A percentile compares a stretch with the other conserved stretches of the same genome.
These are phyloP conservation scores for Microtus richardsoni DNA, from an alignment of 2,113 vertebrate species.

Conservation along the genomic window DNA sequence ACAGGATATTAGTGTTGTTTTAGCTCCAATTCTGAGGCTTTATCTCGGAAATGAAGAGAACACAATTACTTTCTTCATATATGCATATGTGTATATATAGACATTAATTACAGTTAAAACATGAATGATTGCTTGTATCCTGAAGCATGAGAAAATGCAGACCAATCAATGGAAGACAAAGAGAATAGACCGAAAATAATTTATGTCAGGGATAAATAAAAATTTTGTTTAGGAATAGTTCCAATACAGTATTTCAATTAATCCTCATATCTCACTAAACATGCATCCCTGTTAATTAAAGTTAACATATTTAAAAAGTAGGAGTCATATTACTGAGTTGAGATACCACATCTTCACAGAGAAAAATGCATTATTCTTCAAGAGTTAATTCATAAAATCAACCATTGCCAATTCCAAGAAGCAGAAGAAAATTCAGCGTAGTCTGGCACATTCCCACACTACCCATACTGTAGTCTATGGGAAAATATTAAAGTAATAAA, in stretches of 20 bases:
- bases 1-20: constrained; percentile 15
- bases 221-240: constrained; percentile 57
- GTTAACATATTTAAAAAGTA: constrained; percentile 46
- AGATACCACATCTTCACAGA: constrained; percentile 11
- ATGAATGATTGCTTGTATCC: constrained; percentile 45
- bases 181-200: constrained; percentile 22
- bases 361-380: constrained; percentile 53
- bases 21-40: constrained; percentile 36
- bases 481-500: constrained; percentile 70
- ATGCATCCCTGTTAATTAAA: constrained; percentile 52
- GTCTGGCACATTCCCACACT: neutral
- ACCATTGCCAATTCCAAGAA: constrained; percentile 24
- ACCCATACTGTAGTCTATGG: neutral
- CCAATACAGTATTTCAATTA: constrained; percentile 53
- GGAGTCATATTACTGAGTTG: constrained; percentile 23
- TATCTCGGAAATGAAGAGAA: constrained; percentile 45
- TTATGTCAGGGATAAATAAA: constrained; percentile 41
- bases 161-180: constrained; percentile 57
- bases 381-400: constrained; percentile 35
- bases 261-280: constrained; percentile 50
- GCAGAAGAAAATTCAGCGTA: constrained; percentile 41
- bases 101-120: neutral
- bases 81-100: neutral
- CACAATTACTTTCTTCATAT: neutral
- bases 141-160: constrained; percentile 43